Evolutionary conservation across 2,113 vertebrate genomes (phyloP), one percentile per base, ranked within the genome.

Genomic region (Sylvietta virens): DNA sequence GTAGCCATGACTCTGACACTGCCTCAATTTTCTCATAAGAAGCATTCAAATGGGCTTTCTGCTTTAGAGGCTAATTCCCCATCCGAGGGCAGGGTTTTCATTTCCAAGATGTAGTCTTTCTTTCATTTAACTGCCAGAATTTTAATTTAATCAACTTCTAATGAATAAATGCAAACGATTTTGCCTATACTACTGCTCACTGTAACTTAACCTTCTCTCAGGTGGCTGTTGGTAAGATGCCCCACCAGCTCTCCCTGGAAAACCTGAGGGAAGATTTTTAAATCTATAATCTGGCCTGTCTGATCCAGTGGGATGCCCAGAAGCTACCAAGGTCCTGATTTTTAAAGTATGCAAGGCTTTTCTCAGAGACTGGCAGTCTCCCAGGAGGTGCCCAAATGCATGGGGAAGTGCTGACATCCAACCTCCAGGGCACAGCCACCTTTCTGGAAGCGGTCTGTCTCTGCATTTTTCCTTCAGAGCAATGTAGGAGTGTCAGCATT

Each of bases 61-160:
- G 70, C 66, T 94, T 80, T 13, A 20, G 54, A 92, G 30, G 86
- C 51, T 73, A 31, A 67, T 65, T 62, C 64, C 5, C 39, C 27
- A 26, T 90, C 56, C 28, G 17, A 40, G 56, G 64, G 64, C 33
- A 81, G 76, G 15, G 37, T 92, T 96, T 93, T 71, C 3, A 70
- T 88, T 86, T 90, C 74, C 62, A 93, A 45, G 31, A 57, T 11
- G 15, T 7, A 67, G 40, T 8, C 31, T 57, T 86, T 65, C 92
- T 90, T 92, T 92, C 45, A 93, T 96, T 95, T 94, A 70, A 72
- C 15, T 88, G 44, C n/a, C 73, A 67, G 48, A 58, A 88, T 86
- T 86, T 94, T 86, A 92, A 90, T 86, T 93, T 86, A 92, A 83
- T 78, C 56, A 54, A 60, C 44, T 87, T 64, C 24, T 58, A 73